These are phyloP conservation scores for Danio kyathit DNA, from an alignment of 2,797 vertebrate genomes.

Conservation along the genomic window DNA sequence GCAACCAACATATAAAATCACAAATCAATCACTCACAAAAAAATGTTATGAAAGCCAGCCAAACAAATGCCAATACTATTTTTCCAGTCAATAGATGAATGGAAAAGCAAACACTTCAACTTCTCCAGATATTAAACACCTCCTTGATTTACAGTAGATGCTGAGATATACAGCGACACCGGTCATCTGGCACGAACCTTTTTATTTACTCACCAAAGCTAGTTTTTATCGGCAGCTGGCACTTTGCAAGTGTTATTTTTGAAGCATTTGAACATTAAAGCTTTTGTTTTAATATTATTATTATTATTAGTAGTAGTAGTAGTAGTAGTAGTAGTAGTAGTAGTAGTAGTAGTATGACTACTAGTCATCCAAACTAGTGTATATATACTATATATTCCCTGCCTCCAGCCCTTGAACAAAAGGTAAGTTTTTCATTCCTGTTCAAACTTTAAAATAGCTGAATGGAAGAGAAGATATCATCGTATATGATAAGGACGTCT, in stretches of 20 bases:
- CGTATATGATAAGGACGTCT: slow-evolving; percentile 79
- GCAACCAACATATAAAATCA: background rate
- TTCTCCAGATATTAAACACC: slow-evolving; percentile 22
- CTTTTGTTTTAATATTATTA: background rate
- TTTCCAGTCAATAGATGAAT: too few relatives aligned
- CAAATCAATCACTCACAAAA: background rate
- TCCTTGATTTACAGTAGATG: background rate
- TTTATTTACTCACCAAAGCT: background rate
- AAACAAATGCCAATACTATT: background rate
- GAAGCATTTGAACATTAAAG: background rate
- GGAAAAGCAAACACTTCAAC: background rate
- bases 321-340: too few relatives aligned
- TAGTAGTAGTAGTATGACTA: too few relatives aligned
- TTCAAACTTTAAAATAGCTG: slow-evolving; percentile 73
- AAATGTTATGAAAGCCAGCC: background rate
- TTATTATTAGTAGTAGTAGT: too few relatives aligned
- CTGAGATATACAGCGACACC: background rate
- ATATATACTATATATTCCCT: too few relatives aligned
- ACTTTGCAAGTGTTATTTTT: background rate
- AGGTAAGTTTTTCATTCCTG: slow-evolving; percentile 75
- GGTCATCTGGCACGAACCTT: background rate
- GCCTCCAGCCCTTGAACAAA: background rate
- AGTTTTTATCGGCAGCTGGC: background rate
- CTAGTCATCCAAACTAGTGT: background rate
- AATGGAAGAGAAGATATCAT: slow-evolving; percentile 80